These are phyloP conservation scores for Leptatherina wallacei DNA, from an alignment of 2,797 vertebrate genomes.

Conservation along the genomic window DNA sequence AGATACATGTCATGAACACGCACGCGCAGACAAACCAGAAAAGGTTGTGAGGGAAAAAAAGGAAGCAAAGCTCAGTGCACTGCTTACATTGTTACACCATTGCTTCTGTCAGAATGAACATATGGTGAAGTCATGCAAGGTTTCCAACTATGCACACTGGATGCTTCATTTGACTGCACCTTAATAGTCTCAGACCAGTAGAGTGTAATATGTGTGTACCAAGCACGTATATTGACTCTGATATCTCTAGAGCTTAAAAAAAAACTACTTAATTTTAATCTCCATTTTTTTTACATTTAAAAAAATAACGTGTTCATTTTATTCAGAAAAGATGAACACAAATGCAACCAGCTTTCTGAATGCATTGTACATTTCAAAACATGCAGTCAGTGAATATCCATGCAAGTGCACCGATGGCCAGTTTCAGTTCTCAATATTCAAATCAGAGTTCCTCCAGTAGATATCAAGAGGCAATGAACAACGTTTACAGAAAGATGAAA, in stretches of 20 bases:
- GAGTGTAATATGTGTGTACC: constrained; percentile 9
- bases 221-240: not conserved
- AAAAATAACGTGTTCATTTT: not conserved
- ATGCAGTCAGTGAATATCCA: constrained; percentile 36
- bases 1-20: constrained; percentile 75
- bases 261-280: constrained; percentile 4
- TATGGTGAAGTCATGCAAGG: constrained; percentile 59
- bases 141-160: constrained; percentile 47
- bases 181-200: constrained; percentile 41
- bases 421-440: constrained; percentile 47
- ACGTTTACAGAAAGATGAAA: constrained; percentile 60
- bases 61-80: constrained; percentile 1
- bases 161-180: constrained; percentile 53
- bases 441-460: constrained; percentile 57
- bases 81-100: constrained; percentile 37
- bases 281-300: not conserved
- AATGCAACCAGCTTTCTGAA: constrained; percentile 37
- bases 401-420: constrained; percentile 34
- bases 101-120: constrained; percentile 45
- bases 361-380: constrained; percentile 54
- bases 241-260: constrained; percentile 13
- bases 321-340: constrained; percentile 17
- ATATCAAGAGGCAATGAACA: constrained; percentile 62
- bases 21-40: constrained; percentile 54
- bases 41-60: constrained; percentile 30